These are phyloP conservation scores for Nothocercus nigrocapillus DNA, from an alignment of 2,113 vertebrate genomes.

Conservation along the genomic window DNA sequence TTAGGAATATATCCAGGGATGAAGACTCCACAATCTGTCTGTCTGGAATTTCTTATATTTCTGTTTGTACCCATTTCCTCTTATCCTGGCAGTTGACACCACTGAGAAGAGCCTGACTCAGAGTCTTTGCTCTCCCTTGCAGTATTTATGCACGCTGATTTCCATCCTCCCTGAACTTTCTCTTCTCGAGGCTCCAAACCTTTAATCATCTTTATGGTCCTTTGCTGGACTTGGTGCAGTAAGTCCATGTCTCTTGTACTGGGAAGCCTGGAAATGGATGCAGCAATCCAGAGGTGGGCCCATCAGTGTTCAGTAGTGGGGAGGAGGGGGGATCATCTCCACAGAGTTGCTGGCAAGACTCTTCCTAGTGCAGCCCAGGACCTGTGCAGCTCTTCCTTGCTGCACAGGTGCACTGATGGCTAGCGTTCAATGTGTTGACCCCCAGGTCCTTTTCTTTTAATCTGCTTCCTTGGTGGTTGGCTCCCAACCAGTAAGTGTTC, in stretches of 20 bases:
- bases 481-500: neutral
- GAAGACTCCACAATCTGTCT: neutral
- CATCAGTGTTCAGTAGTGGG: neutral
- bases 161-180: neutral
- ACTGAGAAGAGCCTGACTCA: neutral
- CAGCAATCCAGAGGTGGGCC: neutral
- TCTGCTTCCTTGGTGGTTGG: neutral
- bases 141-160: neutral
- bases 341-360: neutral
- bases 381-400: too few species aligned
- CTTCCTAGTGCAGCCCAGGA: neutral
- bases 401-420: rapidly evolving
- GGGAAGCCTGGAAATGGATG: neutral
- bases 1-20: neutral
- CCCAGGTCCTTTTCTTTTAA: neutral
- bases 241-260: neutral
- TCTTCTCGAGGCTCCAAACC: neutral
- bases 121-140: neutral
- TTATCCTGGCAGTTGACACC: neutral
- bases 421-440: neutral
- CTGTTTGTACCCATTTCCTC: neutral
- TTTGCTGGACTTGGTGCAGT: neutral
- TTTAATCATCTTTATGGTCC: neutral
- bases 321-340: neutral
- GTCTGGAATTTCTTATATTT: neutral